Evolutionary conservation across 2,797 vertebrate genomes (phyloP).

Genomic region (Argyrosomus regius): DNA sequence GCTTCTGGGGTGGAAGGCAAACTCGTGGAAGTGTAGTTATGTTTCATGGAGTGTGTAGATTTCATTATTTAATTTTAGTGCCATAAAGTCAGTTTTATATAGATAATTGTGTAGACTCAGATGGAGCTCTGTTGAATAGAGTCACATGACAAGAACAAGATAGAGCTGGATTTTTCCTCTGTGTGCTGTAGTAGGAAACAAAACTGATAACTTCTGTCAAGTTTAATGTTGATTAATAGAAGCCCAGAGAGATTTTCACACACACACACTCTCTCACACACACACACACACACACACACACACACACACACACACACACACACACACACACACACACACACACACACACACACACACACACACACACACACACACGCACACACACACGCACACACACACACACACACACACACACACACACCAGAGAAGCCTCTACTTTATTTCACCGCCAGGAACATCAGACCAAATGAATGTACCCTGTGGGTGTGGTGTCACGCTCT

Average conservation of each 20-base stretch:
- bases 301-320: no score
- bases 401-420: no score
- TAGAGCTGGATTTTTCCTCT: neutral
- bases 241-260: neutral
- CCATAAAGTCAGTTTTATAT: slow-evolving; percentile 33
- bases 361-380: no score
- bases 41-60: slow-evolving; percentile 32
- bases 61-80: slow-evolving; percentile 31
- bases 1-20: slow-evolving; percentile 34
- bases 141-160: neutral
- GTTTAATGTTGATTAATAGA: neutral
- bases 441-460: neutral
- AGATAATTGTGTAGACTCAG: slow-evolving; percentile 22
- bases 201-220: neutral
- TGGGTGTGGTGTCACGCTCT: neutral
- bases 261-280: neutral
- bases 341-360: no score
- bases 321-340: no score
- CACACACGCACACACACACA: neutral
- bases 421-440: no score
- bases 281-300: no score
- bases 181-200: neutral
- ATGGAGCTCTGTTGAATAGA: neutral
- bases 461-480: neutral
- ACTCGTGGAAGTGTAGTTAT: slow-evolving; percentile 34